These are phyloP conservation scores for Recurvirostra avosetta DNA, from an alignment of 2,113 vertebrate genomes.

Conservation along the genomic window DNA sequence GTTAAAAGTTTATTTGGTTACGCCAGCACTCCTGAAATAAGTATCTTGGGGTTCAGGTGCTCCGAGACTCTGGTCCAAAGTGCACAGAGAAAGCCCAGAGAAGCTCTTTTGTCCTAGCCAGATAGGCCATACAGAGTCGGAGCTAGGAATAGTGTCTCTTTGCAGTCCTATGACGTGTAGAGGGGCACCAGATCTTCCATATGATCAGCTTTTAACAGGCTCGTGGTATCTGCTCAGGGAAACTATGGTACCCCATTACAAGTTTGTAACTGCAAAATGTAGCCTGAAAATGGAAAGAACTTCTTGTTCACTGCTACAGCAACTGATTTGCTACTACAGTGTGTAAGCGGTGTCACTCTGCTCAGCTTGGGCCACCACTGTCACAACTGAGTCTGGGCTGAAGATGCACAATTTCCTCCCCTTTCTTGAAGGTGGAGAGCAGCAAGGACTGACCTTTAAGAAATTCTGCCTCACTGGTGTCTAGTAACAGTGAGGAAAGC, in stretches of 20 bases:
- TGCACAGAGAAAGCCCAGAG: not conserved
- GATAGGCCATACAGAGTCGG: fast-evolving
- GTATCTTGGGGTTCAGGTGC: not conserved
- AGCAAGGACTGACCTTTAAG: not conserved
- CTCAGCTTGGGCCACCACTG: not conserved
- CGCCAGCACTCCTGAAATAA: not conserved
- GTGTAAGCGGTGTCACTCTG: not conserved
- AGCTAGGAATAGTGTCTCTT: not conserved
- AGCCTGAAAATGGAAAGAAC: not conserved
- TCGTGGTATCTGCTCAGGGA: not conserved
- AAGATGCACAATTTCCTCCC: not conserved
- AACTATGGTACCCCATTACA: not conserved
- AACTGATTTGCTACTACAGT: not conserved
- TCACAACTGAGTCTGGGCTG: not conserved
- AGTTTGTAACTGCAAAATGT: not conserved
- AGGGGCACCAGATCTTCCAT: not conserved
- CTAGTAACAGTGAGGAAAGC: not conserved
- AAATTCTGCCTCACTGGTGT: not conserved
- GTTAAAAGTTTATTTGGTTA: not conserved
- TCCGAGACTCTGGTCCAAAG: not conserved
- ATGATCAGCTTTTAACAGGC: not conserved
- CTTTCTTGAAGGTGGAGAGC: not conserved
- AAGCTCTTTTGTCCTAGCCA: not conserved
- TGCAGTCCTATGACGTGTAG: not conserved
- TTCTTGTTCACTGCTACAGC: not conserved